Base-by-base conservation (phyloP, 92 coral and sea anemone genomes). In the Epizoanthus scotinus region DNA sequence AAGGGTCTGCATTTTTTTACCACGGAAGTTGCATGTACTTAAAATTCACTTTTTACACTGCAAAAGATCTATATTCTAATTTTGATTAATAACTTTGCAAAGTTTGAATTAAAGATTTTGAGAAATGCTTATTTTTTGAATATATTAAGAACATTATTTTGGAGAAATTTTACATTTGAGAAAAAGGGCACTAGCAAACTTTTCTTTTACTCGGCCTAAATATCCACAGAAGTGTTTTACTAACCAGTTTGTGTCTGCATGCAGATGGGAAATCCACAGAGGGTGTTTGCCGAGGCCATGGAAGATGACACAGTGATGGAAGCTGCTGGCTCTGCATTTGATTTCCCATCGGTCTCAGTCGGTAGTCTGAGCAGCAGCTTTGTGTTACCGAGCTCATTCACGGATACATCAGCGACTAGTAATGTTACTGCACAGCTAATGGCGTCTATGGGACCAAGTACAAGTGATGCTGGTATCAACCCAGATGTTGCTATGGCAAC, bases 271-370 rank as follows among this genome's bases (percentile, higher is more conserved):
- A 75, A 40, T 17, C 67, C 81, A 42, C 67, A 75, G 67, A 75
- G 59, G 24, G 81, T 53, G 8, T 75, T 75, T 38, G 81, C 69
- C 0, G 81, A 75, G 44, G 81, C 81, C 20, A 75, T 75, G 81
- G 81, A 75, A 75, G 81, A 75, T 66, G 81, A 75, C n/a, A 25
- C 81, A 24, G 75, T 73, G 8, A 81, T 88, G 85, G 91, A 88
- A 3, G 22, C 64, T 8, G 78, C 75, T 3, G 83, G 78, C 15
- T 82, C 90, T 3, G 42, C 85, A 24, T 87, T 86, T 40, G 84
- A 73, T 29, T 68, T 67, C 21, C 63, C 85, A 6, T 78, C 86
- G 9, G 87, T 77, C 34, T 53, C 84, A n/a, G 24, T 77, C 12
- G 54, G 63, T 8, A 68, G 25, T 13, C 57, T 77, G 18, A 81